phyloP scores from a whole-genome alignment of 2,113 vertebrate species.

The Cyanistes caeruleus region DNA sequence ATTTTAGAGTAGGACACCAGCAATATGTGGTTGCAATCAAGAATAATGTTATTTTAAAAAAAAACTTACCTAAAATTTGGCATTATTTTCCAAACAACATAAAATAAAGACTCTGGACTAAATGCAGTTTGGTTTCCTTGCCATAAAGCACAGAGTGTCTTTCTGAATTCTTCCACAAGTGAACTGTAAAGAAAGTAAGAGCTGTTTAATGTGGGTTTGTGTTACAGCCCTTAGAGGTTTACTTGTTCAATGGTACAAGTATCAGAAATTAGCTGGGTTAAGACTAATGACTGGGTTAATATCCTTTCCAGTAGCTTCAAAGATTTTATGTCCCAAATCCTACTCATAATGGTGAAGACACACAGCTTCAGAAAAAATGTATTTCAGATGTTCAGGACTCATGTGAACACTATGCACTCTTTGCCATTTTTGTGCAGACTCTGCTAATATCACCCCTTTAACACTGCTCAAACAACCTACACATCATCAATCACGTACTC shows the following conservation, averaged over 20 bases:
- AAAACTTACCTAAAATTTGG: constrained; percentile 93
- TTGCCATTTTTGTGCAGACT: not conserved
- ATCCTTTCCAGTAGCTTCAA: not conserved
- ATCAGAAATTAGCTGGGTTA: not conserved
- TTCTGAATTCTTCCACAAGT: constrained; percentile 96
- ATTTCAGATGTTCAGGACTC: not conserved
- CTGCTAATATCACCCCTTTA: not conserved
- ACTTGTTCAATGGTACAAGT: not conserved
- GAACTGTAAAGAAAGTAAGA: constrained; percentile 78
- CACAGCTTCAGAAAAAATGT: not conserved
- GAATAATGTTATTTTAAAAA: not conserved
- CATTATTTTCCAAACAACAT: constrained; percentile 99
- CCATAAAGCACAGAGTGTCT: constrained; percentile 96
- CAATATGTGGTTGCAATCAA: not conserved
- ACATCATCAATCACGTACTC: not conserved
- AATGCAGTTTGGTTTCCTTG: constrained; percentile 95
- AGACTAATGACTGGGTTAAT: not conserved
- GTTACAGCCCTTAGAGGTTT: not conserved
- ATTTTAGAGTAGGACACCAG: not conserved
- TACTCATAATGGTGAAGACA: not conserved
- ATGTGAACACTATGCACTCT: not conserved
- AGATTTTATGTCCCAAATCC: not conserved
- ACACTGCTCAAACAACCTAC: not conserved
- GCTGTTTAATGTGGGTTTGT: not conserved
- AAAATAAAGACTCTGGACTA: constrained; percentile 96